Conservation (phyloP, 2,888 invertebrate species). For the Acleris laterana region DNA sequence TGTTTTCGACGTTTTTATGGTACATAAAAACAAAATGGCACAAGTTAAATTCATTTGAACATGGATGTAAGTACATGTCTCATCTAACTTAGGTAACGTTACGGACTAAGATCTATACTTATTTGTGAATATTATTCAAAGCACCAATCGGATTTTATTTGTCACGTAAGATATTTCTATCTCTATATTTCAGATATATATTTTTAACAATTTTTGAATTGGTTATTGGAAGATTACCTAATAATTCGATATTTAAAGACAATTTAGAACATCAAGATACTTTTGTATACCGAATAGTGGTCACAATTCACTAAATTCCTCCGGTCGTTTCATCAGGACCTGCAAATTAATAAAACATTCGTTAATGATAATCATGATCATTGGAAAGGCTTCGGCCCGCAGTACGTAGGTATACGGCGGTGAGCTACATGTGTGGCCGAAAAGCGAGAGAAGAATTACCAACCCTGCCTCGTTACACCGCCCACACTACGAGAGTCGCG, state of each 20-base stretch:
- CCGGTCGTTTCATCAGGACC: conserved; percentile 2
- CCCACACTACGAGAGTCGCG: no score
- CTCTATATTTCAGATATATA: not conserved
- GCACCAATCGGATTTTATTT: conserved; percentile 45
- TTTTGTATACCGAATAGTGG: not conserved
- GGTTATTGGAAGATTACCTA: not conserved
- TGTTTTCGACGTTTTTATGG: conserved; percentile 17
- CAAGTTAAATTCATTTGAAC: conserved; percentile 60
- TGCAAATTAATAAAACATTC: not conserved
- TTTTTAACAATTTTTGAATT: not conserved
- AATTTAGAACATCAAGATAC: not conserved
- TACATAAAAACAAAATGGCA: conserved; percentile 60
- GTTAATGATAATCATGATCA: no score
- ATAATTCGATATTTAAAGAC: not conserved
- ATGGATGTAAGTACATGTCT: conserved; percentile 44
- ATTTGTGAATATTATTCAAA: conserved; percentile 43
- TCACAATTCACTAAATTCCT: conserved; percentile 13
- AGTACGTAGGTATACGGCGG: no score
- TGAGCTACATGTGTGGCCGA: no score
- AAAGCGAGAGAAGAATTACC: no score
- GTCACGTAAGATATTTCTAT: not conserved
- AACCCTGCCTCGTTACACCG: no score
- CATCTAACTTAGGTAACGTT: conserved; percentile 54
- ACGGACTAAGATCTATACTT: conserved; percentile 28
- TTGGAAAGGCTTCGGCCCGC: no score